Evolutionary conservation across 2,113 vertebrate species (phyloP), one percentile per base, ranked within the genome.

Genomic region (Scolopax mira): DNA sequence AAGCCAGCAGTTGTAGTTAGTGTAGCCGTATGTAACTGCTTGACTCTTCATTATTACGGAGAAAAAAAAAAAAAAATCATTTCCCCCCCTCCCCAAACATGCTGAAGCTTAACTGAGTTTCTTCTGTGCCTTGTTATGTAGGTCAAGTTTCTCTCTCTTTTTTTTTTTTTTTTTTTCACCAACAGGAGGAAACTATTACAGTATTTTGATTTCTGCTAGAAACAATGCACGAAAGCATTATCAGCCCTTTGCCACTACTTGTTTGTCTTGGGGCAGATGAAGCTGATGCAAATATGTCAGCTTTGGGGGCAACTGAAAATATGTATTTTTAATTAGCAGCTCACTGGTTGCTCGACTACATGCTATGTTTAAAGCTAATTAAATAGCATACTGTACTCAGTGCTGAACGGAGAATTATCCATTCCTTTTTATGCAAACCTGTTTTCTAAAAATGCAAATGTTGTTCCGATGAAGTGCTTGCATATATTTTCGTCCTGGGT

Each of bases 171-270:
- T 7, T 3, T 7, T 6, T 18, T 23, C 15, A 57, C 60, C 52
- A 91, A 54, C 88, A 81, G 93, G 85, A 93, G 90, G 88, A 94
- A 96, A 60, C 78, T 88, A 88, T 95, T 91, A 88, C 52, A 82
- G 42, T 94, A 85, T 90, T 97, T 89, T 97, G 89, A 92, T 97
- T 97, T 95, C 85, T 90, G 79, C 78, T 79, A 48, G 81, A 84
- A 93, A 91, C 89, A 89, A 85, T 88, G 51, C 87, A 81, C 64
- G 69, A 92, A 82, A 90, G 49, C 82, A 61, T 85, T 96, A 89
- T 92, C 72, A 73, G 46, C 52, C 37, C 85, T 77, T 88, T 94
- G 90, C 84, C 78, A 65, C 80, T 54, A 31, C 67, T 70, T 75
- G 87, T 85, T 95, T 91, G 69, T 80, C 88, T 80, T 44, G 49